These are phyloP conservation scores for Gavia stellata DNA, from an alignment of 2,113 vertebrate species.

Conservation along the genomic window DNA sequence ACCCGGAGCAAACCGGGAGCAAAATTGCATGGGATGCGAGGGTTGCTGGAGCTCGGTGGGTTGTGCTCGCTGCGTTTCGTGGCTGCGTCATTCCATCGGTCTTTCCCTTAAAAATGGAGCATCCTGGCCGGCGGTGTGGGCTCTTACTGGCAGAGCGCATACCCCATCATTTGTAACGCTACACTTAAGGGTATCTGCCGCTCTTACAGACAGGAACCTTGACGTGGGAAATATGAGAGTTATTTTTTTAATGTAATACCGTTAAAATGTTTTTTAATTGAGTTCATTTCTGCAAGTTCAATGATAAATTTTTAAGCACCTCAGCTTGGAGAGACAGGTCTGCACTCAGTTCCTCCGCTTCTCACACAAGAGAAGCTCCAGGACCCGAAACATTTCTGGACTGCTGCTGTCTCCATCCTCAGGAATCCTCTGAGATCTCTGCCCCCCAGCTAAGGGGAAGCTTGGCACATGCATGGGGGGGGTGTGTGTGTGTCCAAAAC, in stretches of 20 bases:
- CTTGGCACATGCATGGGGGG: fast-evolving
- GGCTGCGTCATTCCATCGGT: fast-evolving
- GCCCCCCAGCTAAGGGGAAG: not conserved
- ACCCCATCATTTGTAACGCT: not conserved
- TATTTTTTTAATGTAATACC: not conserved
- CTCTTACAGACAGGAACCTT: not conserved
- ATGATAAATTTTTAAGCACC: conserved; percentile 10
- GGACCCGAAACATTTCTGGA: not conserved
- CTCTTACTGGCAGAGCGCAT: not conserved
- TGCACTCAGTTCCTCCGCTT: not conserved
- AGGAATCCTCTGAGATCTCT: not conserved
- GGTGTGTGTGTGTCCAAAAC: not conserved
- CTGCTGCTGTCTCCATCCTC: not conserved
- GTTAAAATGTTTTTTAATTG: conserved; percentile 20
- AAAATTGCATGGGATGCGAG: fast-evolving
- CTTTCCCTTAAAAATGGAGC: not conserved
- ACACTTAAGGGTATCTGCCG: not conserved
- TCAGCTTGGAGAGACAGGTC: not conserved
- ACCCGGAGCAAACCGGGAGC: not conserved
- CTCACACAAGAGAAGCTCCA: not conserved
- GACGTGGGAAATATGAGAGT: not conserved
- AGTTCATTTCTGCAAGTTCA: not conserved
- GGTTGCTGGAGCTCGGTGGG: fast-evolving
- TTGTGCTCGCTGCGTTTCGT: fast-evolving
- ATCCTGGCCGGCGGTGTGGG: fast-evolving